Percentiles rank a stretch among this genome's conserved stretches.
These are phyloP conservation scores for Lasiommata megera DNA, from an alignment of 2,888 invertebrate genomes.

Conservation along the genomic window DNA sequence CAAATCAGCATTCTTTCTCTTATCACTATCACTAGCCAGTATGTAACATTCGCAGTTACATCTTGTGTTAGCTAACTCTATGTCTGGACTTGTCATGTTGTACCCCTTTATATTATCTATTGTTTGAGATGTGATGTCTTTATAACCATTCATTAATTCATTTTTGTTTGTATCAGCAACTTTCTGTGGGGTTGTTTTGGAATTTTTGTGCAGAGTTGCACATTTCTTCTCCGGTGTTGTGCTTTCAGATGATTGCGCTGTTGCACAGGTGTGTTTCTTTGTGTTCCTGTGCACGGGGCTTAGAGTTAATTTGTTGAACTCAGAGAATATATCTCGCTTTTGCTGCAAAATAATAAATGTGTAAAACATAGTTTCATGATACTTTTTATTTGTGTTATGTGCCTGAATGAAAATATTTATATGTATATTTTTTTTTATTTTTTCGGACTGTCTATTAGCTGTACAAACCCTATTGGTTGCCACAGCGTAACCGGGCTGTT, in stretches of 20 bases:
- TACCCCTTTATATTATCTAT: conserved; percentile 22
- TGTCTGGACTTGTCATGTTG: conserved; percentile 20
- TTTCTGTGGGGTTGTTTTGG: conserved; percentile 23
- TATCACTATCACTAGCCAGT: conserved; percentile 25
- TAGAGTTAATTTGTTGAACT: conserved; percentile 50
- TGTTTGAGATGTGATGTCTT: conserved; percentile 16
- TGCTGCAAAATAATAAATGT: conserved; percentile 46
- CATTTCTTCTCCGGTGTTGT: conserved; percentile 34
- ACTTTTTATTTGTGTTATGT: too few relatives aligned
- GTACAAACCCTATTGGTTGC: too few relatives aligned
- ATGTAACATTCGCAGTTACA: conserved; percentile 50
- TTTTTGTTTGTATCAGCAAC: neutral
- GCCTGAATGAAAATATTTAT: too few relatives aligned
- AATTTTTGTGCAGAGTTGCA: conserved; percentile 25
- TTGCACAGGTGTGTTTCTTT: conserved; percentile 51
- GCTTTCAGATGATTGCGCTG: conserved; percentile 32
- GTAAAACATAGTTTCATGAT: too few relatives aligned
- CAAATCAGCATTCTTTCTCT: conserved; percentile 38
- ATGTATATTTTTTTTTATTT: too few relatives aligned
- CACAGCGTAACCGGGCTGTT: too few relatives aligned
- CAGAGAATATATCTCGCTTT: conserved; percentile 66
- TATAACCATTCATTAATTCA: neutral
- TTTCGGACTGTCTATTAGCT: too few relatives aligned
- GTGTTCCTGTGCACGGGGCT: conserved; percentile 33
- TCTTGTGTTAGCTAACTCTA: conserved; percentile 16